Base-by-base conservation (phyloP, 2,888 invertebrate genomes). In the Cistogaster globosa region DNA sequence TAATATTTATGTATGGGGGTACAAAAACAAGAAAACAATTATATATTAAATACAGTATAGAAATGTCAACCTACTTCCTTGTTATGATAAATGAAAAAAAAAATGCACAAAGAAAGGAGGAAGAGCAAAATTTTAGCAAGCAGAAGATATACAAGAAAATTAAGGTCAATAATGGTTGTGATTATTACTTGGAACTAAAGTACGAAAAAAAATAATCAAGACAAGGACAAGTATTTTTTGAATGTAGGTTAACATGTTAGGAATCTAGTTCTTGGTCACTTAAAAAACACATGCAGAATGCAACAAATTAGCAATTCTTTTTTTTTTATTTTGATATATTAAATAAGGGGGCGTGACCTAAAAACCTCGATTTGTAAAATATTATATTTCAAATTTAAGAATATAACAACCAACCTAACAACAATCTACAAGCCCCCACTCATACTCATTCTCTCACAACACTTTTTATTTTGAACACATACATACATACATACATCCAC, bases 221-320 rank as follows among this genome's bases (percentile, higher is more conserved):
- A 11, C 12, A 12, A 42, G 12, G 16, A 69, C 51, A 53, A 67
- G 12, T 57, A 48, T 12, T 2, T 48, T 20, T 12, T 38, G 48
- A 3, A 82, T 71, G 58, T 84, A 32, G 82, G 85, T 85, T 71
- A 82, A 71, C 75, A 79, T 75, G 85, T 79, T 71, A 62, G 48
- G 58, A 78, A 85, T 85, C 71, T 82, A 85, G 85, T 85, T 85
- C 85, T 82, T 82, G 82, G 85, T 62, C 85, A 82, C 65, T 78
- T n/a, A n/a, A 26, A 71, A 65, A 68, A 57, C 68, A 55, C 63
- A 74, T 51, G 51, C 20, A 62, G 32, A 76, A 75, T 79, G 82
- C 85, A 85, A 85, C 85, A 82, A 78, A 67, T 82, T 65, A 22
- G 58, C 58, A 18, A n/a, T 20, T 55, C 3, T 53, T 38, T 45